Conservation (phyloP, 2,888 invertebrate species). For the Mimachlamys varia region DNA sequence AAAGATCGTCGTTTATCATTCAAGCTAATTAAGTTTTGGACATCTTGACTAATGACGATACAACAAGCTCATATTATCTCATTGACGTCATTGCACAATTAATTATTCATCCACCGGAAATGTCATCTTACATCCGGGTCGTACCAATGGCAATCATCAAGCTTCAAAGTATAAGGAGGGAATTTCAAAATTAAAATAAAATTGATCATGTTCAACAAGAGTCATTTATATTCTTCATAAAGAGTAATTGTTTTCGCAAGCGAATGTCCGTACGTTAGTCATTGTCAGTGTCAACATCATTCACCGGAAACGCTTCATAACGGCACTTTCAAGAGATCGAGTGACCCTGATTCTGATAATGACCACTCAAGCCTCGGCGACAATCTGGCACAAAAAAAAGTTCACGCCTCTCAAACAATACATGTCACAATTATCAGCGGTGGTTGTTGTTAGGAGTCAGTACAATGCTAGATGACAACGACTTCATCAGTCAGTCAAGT, state of each 20-base stretch:
- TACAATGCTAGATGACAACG: slow-evolving; percentile 19
- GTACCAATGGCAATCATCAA: not conserved
- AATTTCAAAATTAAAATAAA: not conserved
- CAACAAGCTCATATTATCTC: not conserved
- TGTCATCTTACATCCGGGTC: not conserved
- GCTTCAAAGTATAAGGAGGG: not conserved
- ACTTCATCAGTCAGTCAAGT: slow-evolving; percentile 19
- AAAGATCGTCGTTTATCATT: no score
- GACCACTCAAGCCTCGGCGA: not conserved
- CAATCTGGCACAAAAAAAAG: slow-evolving; percentile 11
- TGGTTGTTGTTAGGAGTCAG: not conserved
- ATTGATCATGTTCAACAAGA: not conserved
- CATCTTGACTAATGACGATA: not conserved
- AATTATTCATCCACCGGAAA: not conserved
- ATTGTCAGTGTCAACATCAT: not conserved
- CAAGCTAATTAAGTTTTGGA: not conserved
- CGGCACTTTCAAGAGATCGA: slow-evolving; percentile 31
- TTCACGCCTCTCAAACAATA: slow-evolving; percentile 19
- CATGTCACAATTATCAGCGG: not conserved
- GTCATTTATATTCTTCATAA: not conserved
- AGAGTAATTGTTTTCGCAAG: not conserved
- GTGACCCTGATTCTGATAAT: slow-evolving; percentile 31
- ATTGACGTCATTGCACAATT: not conserved
- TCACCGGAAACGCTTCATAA: not conserved
- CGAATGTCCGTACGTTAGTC: not conserved